phyloP scores from a whole-genome alignment of 2,797 vertebrate species.

The Gobio occitaniae region DNA sequence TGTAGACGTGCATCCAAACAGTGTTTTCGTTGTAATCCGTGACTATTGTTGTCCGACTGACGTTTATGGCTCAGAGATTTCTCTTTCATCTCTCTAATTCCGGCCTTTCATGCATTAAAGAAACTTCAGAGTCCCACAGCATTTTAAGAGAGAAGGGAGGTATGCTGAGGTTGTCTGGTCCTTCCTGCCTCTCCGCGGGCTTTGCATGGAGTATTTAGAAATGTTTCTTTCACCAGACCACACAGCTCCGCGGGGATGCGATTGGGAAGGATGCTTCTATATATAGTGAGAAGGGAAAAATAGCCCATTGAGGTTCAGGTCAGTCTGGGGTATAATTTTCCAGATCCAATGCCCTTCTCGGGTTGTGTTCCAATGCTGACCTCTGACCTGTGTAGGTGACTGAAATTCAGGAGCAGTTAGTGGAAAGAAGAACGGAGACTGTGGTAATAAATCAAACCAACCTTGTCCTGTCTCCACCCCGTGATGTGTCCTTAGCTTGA shows the following conservation, averaged over 20 bases:
- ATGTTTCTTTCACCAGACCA: conserved; percentile 63
- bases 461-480: conserved; percentile 51
- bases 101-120: conserved; percentile 44
- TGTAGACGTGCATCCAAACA: conserved; percentile 54
- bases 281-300: conserved; percentile 33
- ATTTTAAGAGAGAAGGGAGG: conserved; percentile 61
- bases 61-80: conserved; percentile 57
- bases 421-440: conserved; percentile 62
- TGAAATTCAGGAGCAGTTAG: conserved; percentile 70
- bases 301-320: conserved; percentile 61
- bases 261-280: conserved; percentile 57
- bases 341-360: conserved; percentile 64
- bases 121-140: conserved; percentile 48
- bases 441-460: conserved; percentile 75
- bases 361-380: conserved; percentile 65
- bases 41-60: conserved; percentile 57
- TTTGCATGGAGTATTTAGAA: conserved; percentile 64
- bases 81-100: conserved; percentile 51
- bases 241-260: conserved; percentile 55
- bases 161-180: conserved; percentile 63
- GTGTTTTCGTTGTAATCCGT: conserved; percentile 55
- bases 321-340: conserved; percentile 53
- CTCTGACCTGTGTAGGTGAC: conserved; percentile 70
- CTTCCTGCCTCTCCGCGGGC: conserved; percentile 47
- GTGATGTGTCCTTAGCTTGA: conserved; percentile 41